phyloP scores from a whole-genome alignment of 2,888 invertebrate genomes.

The Drosophila subquinaria region DNA sequence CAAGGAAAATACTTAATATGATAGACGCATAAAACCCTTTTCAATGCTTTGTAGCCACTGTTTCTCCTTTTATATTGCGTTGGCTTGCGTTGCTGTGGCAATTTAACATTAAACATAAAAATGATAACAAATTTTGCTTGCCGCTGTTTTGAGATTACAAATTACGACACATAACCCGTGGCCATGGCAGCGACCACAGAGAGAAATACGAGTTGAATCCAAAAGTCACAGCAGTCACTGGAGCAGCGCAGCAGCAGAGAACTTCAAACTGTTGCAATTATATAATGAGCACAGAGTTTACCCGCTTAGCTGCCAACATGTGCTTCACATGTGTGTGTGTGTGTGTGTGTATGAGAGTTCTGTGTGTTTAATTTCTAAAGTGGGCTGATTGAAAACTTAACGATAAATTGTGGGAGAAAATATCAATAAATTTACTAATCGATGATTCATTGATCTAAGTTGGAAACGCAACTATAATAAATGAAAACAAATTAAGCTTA shows the following conservation, averaged over 20 bases:
- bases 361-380: constrained; percentile 25
- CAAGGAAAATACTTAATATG: constrained; percentile 58
- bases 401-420: neutral
- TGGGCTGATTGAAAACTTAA: constrained; percentile 43
- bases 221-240: constrained; percentile 19
- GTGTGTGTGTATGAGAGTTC: constrained; percentile 14
- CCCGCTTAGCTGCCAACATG: constrained; percentile 49
- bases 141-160: constrained; percentile 65
- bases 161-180: constrained; percentile 72
- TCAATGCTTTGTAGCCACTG: constrained; percentile 44
- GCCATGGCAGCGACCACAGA: constrained; percentile 46
- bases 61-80: constrained; percentile 20
- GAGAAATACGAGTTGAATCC: constrained; percentile 26
- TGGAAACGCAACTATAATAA: no score
- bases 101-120: constrained; percentile 70
- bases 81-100: constrained; percentile 59
- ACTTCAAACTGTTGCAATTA: constrained; percentile 77
- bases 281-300: constrained; percentile 63
- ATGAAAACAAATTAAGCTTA: no score
- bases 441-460: no score
- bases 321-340: constrained; percentile 23
- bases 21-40: constrained; percentile 68
- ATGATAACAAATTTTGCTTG: constrained; percentile 74
- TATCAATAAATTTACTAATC: no score
- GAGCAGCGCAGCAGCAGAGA: constrained; percentile 27